Evolutionary conservation across 2,113 vertebrate species (phyloP).

Genomic region (Caranx ignobilis): DNA sequence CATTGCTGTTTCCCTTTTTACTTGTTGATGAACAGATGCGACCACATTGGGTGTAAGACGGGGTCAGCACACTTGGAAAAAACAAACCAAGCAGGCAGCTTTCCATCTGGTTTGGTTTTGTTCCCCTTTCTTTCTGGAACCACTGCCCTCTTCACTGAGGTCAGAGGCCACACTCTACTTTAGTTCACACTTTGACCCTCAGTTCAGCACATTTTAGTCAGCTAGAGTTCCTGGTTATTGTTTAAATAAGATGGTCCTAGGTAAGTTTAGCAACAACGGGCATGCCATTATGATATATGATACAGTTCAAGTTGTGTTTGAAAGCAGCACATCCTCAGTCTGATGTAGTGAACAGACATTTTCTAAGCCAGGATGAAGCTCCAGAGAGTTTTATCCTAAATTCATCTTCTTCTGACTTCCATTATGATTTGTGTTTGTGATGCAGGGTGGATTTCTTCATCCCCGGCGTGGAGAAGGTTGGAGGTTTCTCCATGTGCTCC

Average conservation of each 20-base stretch:
- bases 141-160: slow-evolving; percentile 3
- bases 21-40: slow-evolving; percentile 29
- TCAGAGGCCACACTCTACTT: slow-evolving; percentile 33
- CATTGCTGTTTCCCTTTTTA: slow-evolving; percentile 34
- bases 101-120: slow-evolving; percentile 57
- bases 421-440: not conserved
- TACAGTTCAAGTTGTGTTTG: not conserved
- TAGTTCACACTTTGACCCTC: slow-evolving; percentile 50
- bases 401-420: slow-evolving; percentile 9
- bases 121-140: slow-evolving; percentile 51
- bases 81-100: slow-evolving; percentile 29
- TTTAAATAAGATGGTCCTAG: not conserved
- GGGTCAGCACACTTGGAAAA: slow-evolving; percentile 26
- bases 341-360: not conserved
- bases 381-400: not conserved
- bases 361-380: not conserved
- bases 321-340: not conserved
- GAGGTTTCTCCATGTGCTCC: slow-evolving; percentile 97
- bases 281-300: not conserved
- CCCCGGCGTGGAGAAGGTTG: slow-evolving; percentile 90
- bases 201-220: slow-evolving; percentile 17
- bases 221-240: not conserved
- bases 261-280: not conserved
- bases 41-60: slow-evolving; percentile 7
- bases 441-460: slow-evolving; percentile 96